These are phyloP conservation scores for Nematolebias whitei DNA, from an alignment of 2,113 vertebrate genomes.

Conservation along the genomic window DNA sequence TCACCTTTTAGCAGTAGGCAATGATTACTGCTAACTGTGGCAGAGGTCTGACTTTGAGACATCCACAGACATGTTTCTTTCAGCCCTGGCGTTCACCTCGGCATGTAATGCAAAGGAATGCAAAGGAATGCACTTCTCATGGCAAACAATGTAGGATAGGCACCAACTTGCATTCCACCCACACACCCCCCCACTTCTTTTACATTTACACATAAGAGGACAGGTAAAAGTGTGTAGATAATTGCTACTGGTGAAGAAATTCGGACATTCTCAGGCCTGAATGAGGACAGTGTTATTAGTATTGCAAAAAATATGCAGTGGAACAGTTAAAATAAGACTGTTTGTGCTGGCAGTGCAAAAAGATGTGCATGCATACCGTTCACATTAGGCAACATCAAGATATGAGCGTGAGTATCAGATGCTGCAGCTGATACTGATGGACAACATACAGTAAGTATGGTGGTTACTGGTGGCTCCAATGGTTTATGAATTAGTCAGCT, in stretches of 20 bases:
- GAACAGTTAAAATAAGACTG: conserved; percentile 54
- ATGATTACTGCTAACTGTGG: conserved; percentile 57
- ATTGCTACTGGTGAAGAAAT: conserved; percentile 11
- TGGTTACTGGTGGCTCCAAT: conserved; percentile 2
- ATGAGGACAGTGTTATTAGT: conserved; percentile 14
- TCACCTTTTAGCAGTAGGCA: conserved; percentile 4
- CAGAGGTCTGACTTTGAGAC: conserved; percentile 54
- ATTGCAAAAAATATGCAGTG: conserved; percentile 55
- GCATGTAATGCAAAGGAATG: conserved; percentile 63
- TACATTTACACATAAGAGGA: conserved; percentile 24
- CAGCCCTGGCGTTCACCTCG: conserved; percentile 56
- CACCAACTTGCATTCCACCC: too few relatives aligned
- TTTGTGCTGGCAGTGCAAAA: conserved; percentile 34
- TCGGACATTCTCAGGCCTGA: conserved; percentile 25
- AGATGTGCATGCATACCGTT: conserved; percentile 1
- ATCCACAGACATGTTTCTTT: conserved; percentile 65
- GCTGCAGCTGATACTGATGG: not conserved
- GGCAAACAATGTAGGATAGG: conserved; percentile 56
- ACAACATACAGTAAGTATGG: not conserved
- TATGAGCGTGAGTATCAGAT: too few relatives aligned
- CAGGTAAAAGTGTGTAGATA: conserved; percentile 10
- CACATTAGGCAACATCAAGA: not conserved
- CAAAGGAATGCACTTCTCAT: too few relatives aligned
- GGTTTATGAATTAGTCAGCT: too few relatives aligned
- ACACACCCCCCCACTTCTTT: conserved; percentile 44